Base-by-base conservation (phyloP, 2,113 vertebrate genomes). In the Shinisaurus crocodilurus region DNA sequence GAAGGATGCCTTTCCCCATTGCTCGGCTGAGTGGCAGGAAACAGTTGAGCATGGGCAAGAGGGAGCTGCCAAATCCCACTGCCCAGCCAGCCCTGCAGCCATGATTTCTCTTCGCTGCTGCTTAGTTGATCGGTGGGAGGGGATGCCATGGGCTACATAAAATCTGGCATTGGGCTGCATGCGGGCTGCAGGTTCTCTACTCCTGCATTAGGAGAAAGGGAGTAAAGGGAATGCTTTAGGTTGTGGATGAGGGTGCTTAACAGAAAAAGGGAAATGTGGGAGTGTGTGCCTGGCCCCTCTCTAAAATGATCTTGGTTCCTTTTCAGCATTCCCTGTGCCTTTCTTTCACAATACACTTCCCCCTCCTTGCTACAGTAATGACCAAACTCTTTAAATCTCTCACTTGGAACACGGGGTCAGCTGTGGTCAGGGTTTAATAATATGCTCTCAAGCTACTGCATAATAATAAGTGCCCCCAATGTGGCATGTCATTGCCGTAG, bases 361-460 rank as follows among this genome's bases (percentile, higher is more conserved):
- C 27, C 5, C n/a, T 0, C 0, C 1, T 16, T 74, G 67, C 70
- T 63, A 32, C 32, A 85, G 25, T 20, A 70, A 70, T 67, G 45
- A 40, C 63, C 34, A 75, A 67, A 70, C 37, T 18, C 48, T 82
- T 89, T 27, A 89, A 60, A 40, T 37, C 75, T 69, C 82, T 57
- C 74, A 82, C 48, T 43, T 89, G 67, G 67, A 89, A 12, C 27
- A 50, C 1, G 10, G 48, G 50, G 87, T 48, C 43, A 74, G 50
- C 29, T 48, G 1, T 79, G 77, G 70, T 13, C 20, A 8, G 76
- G 65, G 67, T 40, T 77, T 74, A 85, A 60, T 37, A 25, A 57
- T 0, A 67, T 1, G 7, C 84, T 72, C 6, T 67, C 79, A 70
- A n/a, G 82, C 25, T 1, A 0, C 40, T 40, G 67, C 0, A 0